These are phyloP conservation scores for Anguilla marmorata DNA, from an alignment of 2,797 vertebrate species.

Conservation along the genomic window DNA sequence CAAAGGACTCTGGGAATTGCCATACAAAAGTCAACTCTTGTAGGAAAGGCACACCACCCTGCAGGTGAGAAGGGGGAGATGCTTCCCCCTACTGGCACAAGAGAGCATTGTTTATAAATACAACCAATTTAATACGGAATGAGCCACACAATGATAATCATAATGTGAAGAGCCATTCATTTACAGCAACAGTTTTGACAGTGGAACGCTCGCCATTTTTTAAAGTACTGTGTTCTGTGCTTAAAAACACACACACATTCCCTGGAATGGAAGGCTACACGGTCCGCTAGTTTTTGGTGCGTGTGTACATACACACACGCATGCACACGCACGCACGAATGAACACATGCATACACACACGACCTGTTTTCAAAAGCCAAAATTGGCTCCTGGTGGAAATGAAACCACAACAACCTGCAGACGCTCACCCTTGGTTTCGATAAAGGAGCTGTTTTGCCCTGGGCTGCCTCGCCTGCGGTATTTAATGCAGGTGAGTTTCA, in stretches of 20 bases:
- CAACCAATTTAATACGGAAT: neutral
- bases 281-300: too few species aligned
- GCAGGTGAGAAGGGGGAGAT: neutral
- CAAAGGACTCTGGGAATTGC: neutral
- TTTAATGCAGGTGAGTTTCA: neutral
- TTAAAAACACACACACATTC: neutral
- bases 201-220: neutral
- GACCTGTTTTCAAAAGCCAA: too few species aligned
- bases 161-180: neutral
- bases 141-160: neutral
- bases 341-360: too few species aligned
- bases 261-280: too few species aligned
- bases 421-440: too few species aligned
- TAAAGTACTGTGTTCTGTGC: neutral
- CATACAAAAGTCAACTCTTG: neutral
- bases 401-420: too few species aligned
- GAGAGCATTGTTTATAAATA: neutral
- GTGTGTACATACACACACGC: too few species aligned
- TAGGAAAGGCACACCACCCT: neutral
- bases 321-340: too few species aligned
- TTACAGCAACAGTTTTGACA: neutral
- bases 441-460: too few species aligned
- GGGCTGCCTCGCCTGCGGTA: neutral
- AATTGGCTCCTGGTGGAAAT: too few species aligned
- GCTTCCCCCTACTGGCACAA: conserved; percentile 10